phyloP scores from a whole-genome alignment of 2,888 invertebrate genomes.

The Andrena trimmerana region DNA sequence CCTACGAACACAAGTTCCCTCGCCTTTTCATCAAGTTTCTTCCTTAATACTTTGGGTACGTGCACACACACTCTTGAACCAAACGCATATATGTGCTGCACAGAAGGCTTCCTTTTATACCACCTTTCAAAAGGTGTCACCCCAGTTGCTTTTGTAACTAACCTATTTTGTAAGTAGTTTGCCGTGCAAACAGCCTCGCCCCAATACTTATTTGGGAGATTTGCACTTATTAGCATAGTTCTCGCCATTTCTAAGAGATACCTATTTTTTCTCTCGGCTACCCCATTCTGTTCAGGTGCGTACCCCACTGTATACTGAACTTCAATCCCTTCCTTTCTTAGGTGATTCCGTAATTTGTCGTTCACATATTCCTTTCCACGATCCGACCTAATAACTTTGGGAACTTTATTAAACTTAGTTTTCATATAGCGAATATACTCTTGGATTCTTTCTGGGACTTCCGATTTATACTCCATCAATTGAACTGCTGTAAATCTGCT shows the following conservation, averaged over 20 bases:
- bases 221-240: constrained; percentile 66
- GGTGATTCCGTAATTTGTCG: constrained; percentile 49
- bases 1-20: not conserved
- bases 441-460: not conserved
- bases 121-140: constrained; percentile 65
- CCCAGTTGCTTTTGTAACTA: constrained; percentile 36
- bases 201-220: constrained; percentile 45
- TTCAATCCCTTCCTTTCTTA: constrained; percentile 70
- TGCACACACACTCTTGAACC: constrained; percentile 57
- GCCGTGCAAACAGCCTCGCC: constrained; percentile 67
- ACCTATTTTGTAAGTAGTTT: constrained; percentile 58
- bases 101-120: constrained; percentile 52
- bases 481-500: not conserved
- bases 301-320: constrained; percentile 57
- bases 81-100: constrained; percentile 56
- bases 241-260: constrained; percentile 61
- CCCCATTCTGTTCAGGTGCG: constrained; percentile 66
- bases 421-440: not conserved
- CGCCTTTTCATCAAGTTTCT: constrained; percentile 36
- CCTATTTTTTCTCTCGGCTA: constrained; percentile 69
- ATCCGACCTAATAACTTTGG: constrained; percentile 8
- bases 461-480: not conserved
- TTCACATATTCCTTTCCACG: constrained; percentile 71
- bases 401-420: constrained; percentile 2
- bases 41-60: constrained; percentile 50